Evolutionary conservation across 1,140 invertebrate species (phyloP), one percentile per base, ranked within the genome.

Genomic region (Hylaeus volcanicus): DNA sequence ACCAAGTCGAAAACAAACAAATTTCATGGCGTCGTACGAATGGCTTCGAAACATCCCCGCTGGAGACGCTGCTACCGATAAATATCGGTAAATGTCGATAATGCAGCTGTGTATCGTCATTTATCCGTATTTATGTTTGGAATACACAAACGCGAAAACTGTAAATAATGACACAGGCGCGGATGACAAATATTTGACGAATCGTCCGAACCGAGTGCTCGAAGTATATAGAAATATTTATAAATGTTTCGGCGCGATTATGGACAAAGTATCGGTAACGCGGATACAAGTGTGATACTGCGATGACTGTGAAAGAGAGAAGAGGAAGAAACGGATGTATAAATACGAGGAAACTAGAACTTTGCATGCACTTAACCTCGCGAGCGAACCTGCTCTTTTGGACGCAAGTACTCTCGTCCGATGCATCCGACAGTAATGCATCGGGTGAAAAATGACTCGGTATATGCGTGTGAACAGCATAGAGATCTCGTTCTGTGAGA

Each of bases 1-100:
- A 77, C n/a, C 48, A 26, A 15, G 14, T 53, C 56, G 56, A 71
- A 81, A 76, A 81, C 48, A 64, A 71, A 78, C 68, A 63, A 56
- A 45, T 78, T 43, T 51, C 51, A 2, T n/a, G 1, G 12, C 5
- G 1, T 1, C n/a, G 15, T 11, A 55, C 11, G 68, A 43, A n/a
- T 6, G 2, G 15, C 14, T 39, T 51, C 14, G 4, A 60, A 41
- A 1, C 37, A 3, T 12, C 6, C 0, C 14, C 11, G 6, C 12
- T 48, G 15, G 43, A 63, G 61, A 1, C 41, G 39, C 39, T 41
- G 41, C 3, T 64, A 64, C 43, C 63, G 12, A 64, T 64, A 53
- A 69, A 48, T 8, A 69, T 48, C 48, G 53, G 53, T 64, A 43
- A 64, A 45, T 26, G 41, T 15, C 41, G 41, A 8, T 43, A 43